Base-by-base conservation (phyloP, 2,797 vertebrate species). In the Momotus momota region DNA sequence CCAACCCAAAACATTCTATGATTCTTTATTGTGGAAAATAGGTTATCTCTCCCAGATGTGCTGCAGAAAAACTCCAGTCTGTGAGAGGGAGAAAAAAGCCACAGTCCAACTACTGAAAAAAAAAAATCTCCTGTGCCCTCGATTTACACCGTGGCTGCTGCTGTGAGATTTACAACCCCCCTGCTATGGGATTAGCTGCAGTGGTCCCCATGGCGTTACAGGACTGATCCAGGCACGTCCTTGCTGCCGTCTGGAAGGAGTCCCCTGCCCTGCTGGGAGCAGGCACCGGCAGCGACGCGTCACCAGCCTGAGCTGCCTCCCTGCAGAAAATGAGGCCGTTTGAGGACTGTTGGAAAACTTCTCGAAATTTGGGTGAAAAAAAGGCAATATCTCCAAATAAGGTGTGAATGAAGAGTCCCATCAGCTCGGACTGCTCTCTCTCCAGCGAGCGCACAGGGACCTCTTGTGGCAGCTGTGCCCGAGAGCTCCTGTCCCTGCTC, bases 381-480 rank as follows among this genome's bases (percentile, higher is more conserved):
- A 35, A 35, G 83, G 86, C 86, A 38, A 0, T 20, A 62, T 86
- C 82, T 84, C 95, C 95, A 88, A 94, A 92, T 84, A 88, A 86
- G 93, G 92, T 38, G 90, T 4, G 45, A 60, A 35, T 1, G 73
- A 38, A n/a, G 69, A 91, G 73, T 49, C 57, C 92, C 81, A 23
- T 4, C 31, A 27, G 73, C 5, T 3, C 8, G 9, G 29, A 65
- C 60, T 6, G 79, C 46, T 49, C n/a, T 41, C 77, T 51, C 88
- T 91, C 31, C 93, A 3, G 94, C 73, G 80, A 35, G 93, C 8
- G 27, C 17, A 93, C 77, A 22, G 96, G 94, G 96, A 96, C 96
- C 94, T 96, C 96, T 97, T 78, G 96, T 90, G 96, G 96, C 77
- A 66, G 85, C 62, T 1, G 80, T 3, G 46, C 22, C 64, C 8